Percentiles rank a stretch among this genome's conserved stretches.
Conservation (phyloP, 2,888 invertebrate genomes). For the Agapetus fuscipes region DNA sequence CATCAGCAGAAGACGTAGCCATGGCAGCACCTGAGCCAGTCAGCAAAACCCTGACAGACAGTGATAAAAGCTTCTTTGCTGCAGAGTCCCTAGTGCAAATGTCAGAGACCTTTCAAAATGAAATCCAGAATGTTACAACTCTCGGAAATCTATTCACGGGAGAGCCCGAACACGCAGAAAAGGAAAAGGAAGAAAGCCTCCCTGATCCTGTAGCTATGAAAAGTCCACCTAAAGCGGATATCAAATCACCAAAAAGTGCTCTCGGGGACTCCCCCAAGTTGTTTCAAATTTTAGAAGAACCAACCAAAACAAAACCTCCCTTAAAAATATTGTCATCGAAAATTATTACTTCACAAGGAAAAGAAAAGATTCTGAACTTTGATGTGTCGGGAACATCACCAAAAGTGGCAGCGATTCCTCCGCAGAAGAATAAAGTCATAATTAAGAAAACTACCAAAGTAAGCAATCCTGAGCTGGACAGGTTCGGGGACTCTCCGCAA, state of each 20-base stretch:
- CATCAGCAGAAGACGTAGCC: no score
- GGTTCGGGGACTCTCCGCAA: slow-evolving; percentile 31
- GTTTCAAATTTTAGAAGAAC: slow-evolving; percentile 47
- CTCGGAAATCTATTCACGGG: background rate
- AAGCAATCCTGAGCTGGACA: slow-evolving; percentile 27
- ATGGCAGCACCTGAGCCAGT: background rate
- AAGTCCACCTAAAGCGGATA: slow-evolving; percentile 22
- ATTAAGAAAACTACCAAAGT: slow-evolving; percentile 37
- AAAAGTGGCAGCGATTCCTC: slow-evolving; percentile 30
- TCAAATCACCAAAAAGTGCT: no score
- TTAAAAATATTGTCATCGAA: slow-evolving; percentile 30
- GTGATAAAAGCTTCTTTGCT: slow-evolving; percentile 41
- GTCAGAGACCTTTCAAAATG: slow-evolving; percentile 29
- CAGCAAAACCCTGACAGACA: slow-evolving; percentile 26
- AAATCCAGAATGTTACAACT: background rate
- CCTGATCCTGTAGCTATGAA: slow-evolving; percentile 31
- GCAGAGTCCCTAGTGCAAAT: slow-evolving; percentile 44
- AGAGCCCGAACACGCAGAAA: background rate
- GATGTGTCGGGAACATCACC: slow-evolving; percentile 22
- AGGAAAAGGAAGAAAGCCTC: no score
- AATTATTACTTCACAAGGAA: slow-evolving; percentile 22
- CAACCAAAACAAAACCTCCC: slow-evolving; percentile 26
- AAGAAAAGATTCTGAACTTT: slow-evolving; percentile 40
- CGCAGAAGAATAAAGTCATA: slow-evolving; percentile 39
- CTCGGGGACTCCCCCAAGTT: slow-evolving; percentile 37